Evolutionary conservation across 2,888 invertebrate species (phyloP), one percentile per base, ranked within the genome.

Genomic region (Chrysopilus asiliformis): DNA sequence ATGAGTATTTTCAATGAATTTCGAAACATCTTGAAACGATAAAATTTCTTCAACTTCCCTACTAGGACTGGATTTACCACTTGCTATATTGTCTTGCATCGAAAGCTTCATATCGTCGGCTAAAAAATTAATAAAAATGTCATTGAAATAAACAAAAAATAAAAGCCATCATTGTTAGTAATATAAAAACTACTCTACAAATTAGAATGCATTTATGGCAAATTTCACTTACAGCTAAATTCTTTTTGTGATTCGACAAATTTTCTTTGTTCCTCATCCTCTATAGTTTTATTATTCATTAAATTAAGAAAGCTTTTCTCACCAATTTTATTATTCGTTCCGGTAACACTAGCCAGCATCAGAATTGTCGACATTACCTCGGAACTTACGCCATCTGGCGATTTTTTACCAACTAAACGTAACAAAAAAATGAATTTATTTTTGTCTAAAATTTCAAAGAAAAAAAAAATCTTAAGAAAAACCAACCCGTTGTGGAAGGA

Each of bases 41-140:
- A 90, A 68, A 47, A 90, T 90, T 65, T 89, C 81, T 56, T 85
- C 79, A 15, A 90, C 90, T 65, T 91, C 90, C 15, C 86, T 70
- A 51, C 87, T 87, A 4, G 90, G 87, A 57, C 86, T 87, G 41
- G 87, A 87, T 10, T 84, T 84, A n/a, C 80, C 83, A 34, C 85
- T 85, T 2, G 78, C 74, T 46, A 72, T 40, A 34, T 55, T 56
- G 14, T 31, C 36, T n/a, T n/a, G n/a, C n/a, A n/a, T n/a, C n/a
- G n/a, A n/a, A n/a, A n/a, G n/a, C n/a, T n/a, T n/a, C n/a, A n/a
- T n/a, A n/a, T n/a, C n/a, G n/a, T n/a, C n/a, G n/a, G n/a, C n/a
- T n/a, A n/a, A n/a, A n/a, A n/a, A n/a, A n/a, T n/a, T n/a, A n/a
- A n/a, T n/a, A n/a, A n/a, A n/a, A n/a, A n/a, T n/a, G n/a, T n/a